These are phyloP conservation scores for Pomacea canaliculata DNA, from an alignment of 2,888 invertebrate species.

Conservation along the genomic window DNA sequence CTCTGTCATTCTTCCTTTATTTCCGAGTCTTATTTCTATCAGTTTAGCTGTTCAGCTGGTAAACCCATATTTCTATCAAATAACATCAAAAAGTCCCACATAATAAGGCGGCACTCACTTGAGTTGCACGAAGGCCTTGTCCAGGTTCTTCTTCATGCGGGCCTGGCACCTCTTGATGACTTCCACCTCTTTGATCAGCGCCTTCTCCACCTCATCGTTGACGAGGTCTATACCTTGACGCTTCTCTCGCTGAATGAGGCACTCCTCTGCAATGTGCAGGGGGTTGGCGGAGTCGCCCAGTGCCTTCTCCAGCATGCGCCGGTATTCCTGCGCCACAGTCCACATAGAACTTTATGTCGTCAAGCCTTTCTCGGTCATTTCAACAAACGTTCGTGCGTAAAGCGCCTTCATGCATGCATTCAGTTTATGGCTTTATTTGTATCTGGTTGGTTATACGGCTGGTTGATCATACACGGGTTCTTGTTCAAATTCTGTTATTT, in stretches of 20 bases:
- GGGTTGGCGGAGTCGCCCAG: slow-evolving; percentile 87
- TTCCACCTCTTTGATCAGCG: slow-evolving; percentile 85
- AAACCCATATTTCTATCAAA: no score
- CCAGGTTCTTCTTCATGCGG: slow-evolving; percentile 80
- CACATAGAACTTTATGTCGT: neutral
- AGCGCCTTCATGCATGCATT: neutral
- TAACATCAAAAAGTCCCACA: no score
- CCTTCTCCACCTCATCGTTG: slow-evolving; percentile 89
- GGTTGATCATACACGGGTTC: no score
- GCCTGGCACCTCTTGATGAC: slow-evolving; percentile 84
- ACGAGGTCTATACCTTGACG: slow-evolving; percentile 90
- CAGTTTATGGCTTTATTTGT: neutral
- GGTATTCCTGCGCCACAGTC: slow-evolving; percentile 72
- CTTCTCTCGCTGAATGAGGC: slow-evolving; percentile 90
- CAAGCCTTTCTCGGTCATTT: neutral
- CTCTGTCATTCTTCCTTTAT: no score
- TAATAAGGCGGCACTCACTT: slow-evolving; percentile 50
- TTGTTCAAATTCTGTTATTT: no score
- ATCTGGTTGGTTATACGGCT: no score
- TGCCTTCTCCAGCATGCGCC: slow-evolving; percentile 76
- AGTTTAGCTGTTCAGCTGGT: no score
- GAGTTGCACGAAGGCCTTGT: slow-evolving; percentile 74
- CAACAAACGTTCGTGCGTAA: neutral
- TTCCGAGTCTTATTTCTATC: no score
- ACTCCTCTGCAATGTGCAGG: slow-evolving; percentile 91